These are phyloP conservation scores for Forficula auricularia DNA, from an alignment of 1,140 invertebrate genomes.

Conservation along the genomic window DNA sequence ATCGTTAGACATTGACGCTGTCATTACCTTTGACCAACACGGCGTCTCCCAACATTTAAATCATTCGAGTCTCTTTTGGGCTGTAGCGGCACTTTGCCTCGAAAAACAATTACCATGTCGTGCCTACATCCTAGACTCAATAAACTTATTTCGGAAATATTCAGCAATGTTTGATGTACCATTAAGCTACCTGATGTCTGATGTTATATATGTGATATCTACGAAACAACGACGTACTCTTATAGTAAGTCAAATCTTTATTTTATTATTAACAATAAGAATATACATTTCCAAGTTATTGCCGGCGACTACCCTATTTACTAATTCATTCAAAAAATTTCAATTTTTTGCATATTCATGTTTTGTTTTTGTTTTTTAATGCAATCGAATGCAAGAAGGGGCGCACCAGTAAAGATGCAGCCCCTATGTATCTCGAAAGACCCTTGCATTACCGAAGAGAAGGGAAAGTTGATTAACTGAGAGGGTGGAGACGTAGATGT, in stretches of 20 bases:
- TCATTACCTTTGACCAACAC: conserved; percentile 81
- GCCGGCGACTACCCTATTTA: no score
- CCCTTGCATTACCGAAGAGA: no score
- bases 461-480: no score
- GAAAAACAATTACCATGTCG: conserved; percentile 58
- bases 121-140: conserved; percentile 63
- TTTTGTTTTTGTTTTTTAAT: no score
- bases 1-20: conserved; percentile 55
- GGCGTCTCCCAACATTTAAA: conserved; percentile 81
- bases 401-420: no score
- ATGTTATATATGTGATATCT: conserved; percentile 46
- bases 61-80: conserved; percentile 69
- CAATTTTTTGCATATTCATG: no score
- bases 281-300: no score
- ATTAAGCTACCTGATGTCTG: conserved; percentile 52
- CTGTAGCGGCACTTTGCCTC: conserved; percentile 52
- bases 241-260: conserved; percentile 20
- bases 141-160: conserved; percentile 77
- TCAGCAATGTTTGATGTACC: conserved; percentile 64
- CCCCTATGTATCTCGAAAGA: no score
- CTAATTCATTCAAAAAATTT: no score
- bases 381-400: no score
- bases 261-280: no score
- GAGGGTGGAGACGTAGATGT: no score
- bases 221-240: conserved; percentile 21